Evolutionary conservation across 2,797 vertebrate genomes (phyloP).

Genomic region (Mormyrus proboscirostris): DNA sequence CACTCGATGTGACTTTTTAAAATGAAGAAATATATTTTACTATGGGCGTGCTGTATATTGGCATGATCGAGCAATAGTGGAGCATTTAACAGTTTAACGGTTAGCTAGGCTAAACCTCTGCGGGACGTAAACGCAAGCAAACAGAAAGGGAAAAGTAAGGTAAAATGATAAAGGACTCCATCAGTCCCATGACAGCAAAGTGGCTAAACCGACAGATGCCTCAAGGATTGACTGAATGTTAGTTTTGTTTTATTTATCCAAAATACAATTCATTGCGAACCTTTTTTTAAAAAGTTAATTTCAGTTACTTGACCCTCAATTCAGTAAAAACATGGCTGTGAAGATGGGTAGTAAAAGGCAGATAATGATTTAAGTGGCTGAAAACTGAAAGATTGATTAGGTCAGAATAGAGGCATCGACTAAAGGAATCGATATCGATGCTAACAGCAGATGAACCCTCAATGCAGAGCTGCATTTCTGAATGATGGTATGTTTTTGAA

Average conservation of each 20-base stretch:
- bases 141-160: not conserved
- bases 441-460: not conserved
- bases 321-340: not conserved
- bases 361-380: not conserved
- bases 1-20: not conserved
- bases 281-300: not conserved
- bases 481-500: not conserved
- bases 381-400: not conserved
- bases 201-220: not conserved
- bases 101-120: not conserved
- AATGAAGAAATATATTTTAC: not conserved
- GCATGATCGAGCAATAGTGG: not conserved
- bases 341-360: not conserved
- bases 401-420: not conserved
- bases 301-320: not conserved
- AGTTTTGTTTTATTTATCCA: not conserved
- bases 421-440: not conserved
- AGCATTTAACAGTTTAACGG: not conserved
- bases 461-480: not conserved
- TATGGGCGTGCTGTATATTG: not conserved
- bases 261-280: not conserved
- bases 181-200: not conserved
- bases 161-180: not conserved
- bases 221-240: not conserved
- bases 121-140: not conserved